phyloP scores from a whole-genome alignment of 1,140 invertebrate species.

The Drosophila tani region DNA sequence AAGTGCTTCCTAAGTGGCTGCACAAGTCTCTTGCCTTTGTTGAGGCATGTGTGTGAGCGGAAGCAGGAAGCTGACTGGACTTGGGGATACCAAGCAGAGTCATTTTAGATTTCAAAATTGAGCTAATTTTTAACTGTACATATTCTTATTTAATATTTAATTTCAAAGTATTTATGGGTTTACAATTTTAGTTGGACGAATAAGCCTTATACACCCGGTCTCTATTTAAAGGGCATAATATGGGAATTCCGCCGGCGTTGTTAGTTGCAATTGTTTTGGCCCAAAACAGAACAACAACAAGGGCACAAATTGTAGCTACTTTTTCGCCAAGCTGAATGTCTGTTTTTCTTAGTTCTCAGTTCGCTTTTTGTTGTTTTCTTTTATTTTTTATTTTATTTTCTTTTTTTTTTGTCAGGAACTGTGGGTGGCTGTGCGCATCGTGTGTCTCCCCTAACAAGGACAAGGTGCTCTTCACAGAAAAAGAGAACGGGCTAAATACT shows the following conservation, averaged over 20 bases:
- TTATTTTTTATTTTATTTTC: background rate
- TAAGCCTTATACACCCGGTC: background rate
- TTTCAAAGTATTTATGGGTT: too few relatives aligned
- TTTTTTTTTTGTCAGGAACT: constrained; percentile 3
- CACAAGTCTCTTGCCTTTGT: constrained; percentile 25
- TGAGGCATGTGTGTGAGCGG: background rate
- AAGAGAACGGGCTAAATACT: constrained; percentile 11
- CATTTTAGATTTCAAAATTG: too few relatives aligned
- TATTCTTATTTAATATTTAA: background rate
- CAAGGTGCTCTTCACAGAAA: constrained; percentile 6
- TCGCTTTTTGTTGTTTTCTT: constrained; percentile 2
- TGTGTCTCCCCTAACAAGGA: constrained; percentile 26
- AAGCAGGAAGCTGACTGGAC: too few relatives aligned
- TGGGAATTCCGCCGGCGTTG: constrained; percentile 46
- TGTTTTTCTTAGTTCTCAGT: constrained; percentile 12
- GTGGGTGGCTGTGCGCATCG: constrained; percentile 24
- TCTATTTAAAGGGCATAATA: background rate
- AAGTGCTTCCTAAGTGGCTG: constrained; percentile 40
- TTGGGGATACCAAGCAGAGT: background rate
- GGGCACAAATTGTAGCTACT: constrained; percentile 39
- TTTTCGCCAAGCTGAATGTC: constrained; percentile 49
- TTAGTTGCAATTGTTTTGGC: constrained; percentile 57
- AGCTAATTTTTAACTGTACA: too few relatives aligned
- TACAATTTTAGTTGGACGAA: background rate
- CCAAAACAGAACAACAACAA: constrained; percentile 30